phyloP scores from a whole-genome alignment of 2,888 invertebrate species.

The Agonopterix heracliana region DNA sequence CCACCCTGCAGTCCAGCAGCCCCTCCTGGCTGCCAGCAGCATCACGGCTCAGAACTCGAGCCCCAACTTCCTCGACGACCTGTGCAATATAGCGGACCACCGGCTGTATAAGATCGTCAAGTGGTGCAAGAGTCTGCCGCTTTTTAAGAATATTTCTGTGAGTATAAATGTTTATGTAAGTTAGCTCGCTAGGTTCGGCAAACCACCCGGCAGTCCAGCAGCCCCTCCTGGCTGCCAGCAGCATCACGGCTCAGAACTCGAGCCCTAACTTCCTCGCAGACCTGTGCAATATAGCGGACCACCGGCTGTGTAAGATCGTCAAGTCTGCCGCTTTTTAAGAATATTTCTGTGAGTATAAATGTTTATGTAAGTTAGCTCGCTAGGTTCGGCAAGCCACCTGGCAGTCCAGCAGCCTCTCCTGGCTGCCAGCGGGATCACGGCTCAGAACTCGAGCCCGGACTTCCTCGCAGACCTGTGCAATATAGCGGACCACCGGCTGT shows the following conservation, averaged over 20 bases:
- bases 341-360: constrained; percentile 85
- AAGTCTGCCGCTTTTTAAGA: constrained; percentile 97
- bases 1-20: constrained; percentile 50
- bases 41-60: constrained; percentile 79
- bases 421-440: constrained; percentile 66
- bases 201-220: constrained; percentile 52
- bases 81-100: constrained; percentile 96
- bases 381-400: constrained; percentile 70
- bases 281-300: constrained; percentile 95
- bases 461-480: constrained; percentile 93
- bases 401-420: constrained; percentile 54
- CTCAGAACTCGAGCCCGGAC: constrained; percentile 85
- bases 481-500: constrained; percentile 95
- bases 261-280: constrained; percentile 92
- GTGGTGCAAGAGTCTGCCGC: constrained; percentile 99
- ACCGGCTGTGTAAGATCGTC: constrained; percentile 96
- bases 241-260: constrained; percentile 77
- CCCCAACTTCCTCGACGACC: constrained; percentile 90
- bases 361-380: neutral
- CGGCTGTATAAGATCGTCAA: constrained; percentile 97
- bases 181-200: too few relatives aligned
- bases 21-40: constrained; percentile 66
- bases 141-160: too few relatives aligned
- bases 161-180: too few relatives aligned
- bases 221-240: constrained; percentile 61